phyloP scores from a whole-genome alignment of 2,797 vertebrate genomes.

The Sebastes jordani region DNA sequence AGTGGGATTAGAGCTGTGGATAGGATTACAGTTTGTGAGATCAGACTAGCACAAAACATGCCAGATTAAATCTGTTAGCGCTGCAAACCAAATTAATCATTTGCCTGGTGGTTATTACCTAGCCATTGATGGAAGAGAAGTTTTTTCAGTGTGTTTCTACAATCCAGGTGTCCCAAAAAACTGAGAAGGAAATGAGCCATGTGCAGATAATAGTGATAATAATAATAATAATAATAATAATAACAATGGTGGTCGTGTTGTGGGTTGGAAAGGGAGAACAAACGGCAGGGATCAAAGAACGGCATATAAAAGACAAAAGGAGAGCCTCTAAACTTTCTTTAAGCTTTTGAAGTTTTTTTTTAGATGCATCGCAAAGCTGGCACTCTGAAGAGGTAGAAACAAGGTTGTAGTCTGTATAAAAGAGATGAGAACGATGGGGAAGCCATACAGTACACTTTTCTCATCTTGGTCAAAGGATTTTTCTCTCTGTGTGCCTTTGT shows the following conservation, averaged over 20 bases:
- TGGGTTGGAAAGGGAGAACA: not conserved
- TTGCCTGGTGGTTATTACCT: conserved; percentile 16
- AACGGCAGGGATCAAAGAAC: conserved; percentile 23
- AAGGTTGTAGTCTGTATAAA: not conserved
- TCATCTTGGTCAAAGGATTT: not conserved
- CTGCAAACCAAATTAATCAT: conserved; percentile 58
- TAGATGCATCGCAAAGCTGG: not conserved
- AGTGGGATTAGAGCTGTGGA: conserved; percentile 71
- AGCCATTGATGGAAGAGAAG: not conserved
- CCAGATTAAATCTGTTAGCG: conserved; percentile 69
- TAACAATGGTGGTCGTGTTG: not conserved
- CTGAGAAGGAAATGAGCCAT: not conserved
- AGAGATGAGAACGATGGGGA: conserved; percentile 4
- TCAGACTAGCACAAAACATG: conserved; percentile 70
- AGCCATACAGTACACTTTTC: not conserved
- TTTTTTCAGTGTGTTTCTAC: not conserved
- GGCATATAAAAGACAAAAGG: conserved; percentile 12
- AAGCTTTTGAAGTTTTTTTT: conserved; percentile 12
- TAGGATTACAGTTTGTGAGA: conserved; percentile 72
- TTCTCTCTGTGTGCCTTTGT: not conserved
- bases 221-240: too few species aligned
- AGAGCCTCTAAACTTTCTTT: conserved; percentile 15
- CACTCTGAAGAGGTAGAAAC: conserved; percentile 7
- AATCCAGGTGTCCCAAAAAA: conserved; percentile 16
- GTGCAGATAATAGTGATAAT: not conserved